Evolutionary conservation across 2,797 vertebrate species (phyloP), one percentile per base, ranked within the genome.

Genomic region (Scarus forsteni): DNA sequence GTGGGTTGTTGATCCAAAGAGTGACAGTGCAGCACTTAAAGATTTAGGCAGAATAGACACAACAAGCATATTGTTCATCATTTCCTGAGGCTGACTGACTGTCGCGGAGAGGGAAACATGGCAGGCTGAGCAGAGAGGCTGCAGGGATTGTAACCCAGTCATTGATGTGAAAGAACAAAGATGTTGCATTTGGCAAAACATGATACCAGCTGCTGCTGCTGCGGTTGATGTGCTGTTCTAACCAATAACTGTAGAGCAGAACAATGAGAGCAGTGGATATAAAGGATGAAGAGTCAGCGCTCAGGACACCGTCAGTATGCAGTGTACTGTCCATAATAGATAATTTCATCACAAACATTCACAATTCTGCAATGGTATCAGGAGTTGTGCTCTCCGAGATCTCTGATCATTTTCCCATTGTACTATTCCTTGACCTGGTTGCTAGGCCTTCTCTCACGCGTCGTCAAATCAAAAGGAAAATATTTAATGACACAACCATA

Each of bases 31-130:
- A 35, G 48, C 54, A 16, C 60, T 79, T 84, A 77, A 78, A 78
- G 79, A 85, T 85, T 66, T 72, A 54, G 42, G 65, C 52, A 78
- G 73, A 88, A 73, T 59, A 95, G 90, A 94, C 93, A 93, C 84
- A 94, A 93, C 91, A 94, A 84, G 51, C 81, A 77, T 86, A 93
- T 91, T 93, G 91, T 93, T 92, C 89, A 85, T 89, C 72, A 56
- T 89, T 92, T 92, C 90, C 92, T 89, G 78, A 79, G 68, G 58
- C 65, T 81, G 85, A 73, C 53, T 78, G 83, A 85, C 72, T 83
- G 50, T 56, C 69, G 66, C 49, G 50, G 58, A 3, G 54, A 66
- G 60, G 71, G 45, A 55, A 13, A 54, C 8, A 15, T 39, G 15
- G 7, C 61, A 38, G 66, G 48, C 54, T 67, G 73, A 67, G 18